These are phyloP conservation scores for Mohoua ochrocephala DNA, from an alignment of 2,113 vertebrate genomes.

Conservation along the genomic window DNA sequence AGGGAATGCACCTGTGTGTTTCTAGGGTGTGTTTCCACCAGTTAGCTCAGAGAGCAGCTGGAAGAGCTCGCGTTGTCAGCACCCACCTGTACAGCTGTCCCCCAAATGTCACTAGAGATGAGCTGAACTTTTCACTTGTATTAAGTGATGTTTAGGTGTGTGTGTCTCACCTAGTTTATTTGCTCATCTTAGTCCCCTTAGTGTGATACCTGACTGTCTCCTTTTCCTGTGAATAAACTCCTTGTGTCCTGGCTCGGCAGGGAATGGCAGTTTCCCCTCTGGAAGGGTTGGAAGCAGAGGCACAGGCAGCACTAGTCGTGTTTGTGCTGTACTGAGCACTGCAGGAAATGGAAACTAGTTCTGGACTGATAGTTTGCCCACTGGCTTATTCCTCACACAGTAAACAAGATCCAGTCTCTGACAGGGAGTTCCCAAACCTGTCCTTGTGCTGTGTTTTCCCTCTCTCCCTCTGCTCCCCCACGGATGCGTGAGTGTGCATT, in stretches of 20 bases:
- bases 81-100: background rate
- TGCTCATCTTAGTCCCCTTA: background rate
- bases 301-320: background rate
- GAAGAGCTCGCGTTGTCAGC: background rate
- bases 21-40: background rate
- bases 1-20: background rate
- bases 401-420: background rate
- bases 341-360: background rate
- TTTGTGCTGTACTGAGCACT: background rate
- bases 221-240: background rate
- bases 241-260: background rate
- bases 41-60: background rate
- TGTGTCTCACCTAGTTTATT: background rate
- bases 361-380: background rate
- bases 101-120: background rate
- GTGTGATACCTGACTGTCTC: background rate
- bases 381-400: background rate
- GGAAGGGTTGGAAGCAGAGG: background rate
- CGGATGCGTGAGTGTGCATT: background rate
- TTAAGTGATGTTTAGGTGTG: background rate
- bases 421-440: background rate
- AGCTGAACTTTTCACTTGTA: background rate
- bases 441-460: background rate
- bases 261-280: background rate
- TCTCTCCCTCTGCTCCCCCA: background rate